Evolutionary conservation across 2,888 invertebrate genomes (phyloP).

Genomic region (Deilephila elpenor): DNA sequence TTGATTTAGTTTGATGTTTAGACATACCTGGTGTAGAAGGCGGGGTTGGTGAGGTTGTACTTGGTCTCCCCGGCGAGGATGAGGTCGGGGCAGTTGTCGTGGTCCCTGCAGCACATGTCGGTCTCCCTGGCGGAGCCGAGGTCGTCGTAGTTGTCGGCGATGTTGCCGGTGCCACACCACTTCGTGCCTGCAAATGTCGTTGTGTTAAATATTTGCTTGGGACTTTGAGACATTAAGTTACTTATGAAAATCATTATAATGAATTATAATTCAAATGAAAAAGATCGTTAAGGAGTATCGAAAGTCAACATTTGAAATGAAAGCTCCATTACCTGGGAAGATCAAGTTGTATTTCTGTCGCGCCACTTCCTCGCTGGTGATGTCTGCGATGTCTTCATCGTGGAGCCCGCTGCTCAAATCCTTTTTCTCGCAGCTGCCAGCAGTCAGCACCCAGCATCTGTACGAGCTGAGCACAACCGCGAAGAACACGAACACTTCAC

Average conservation of each 20-base stretch:
- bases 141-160: conserved; percentile 86
- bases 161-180: conserved; percentile 91
- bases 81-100: conserved; percentile 88
- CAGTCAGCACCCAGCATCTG: conserved; percentile 27
- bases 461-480: conserved; percentile 14
- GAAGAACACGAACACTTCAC: conserved; percentile 24
- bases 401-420: not conserved
- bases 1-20: not conserved
- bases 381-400: conserved; percentile 13
- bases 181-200: conserved; percentile 86
- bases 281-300: too few species aligned
- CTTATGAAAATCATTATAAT: too few species aligned
- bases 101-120: conserved; percentile 89
- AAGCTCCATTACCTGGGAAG: conserved; percentile 56
- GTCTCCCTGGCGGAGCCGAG: conserved; percentile 86
- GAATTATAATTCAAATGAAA: too few species aligned
- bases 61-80: conserved; percentile 83
- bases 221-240: too few species aligned
- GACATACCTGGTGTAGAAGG: conserved; percentile 84
- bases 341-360: conserved; percentile 51
- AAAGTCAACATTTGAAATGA: too few species aligned
- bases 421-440: not conserved
- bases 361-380: conserved; percentile 21
- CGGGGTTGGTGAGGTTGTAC: conserved; percentile 85
- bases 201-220: not conserved